These are phyloP conservation scores for Eublepharis macularius DNA, from an alignment of 2,113 vertebrate species.

Conservation along the genomic window DNA sequence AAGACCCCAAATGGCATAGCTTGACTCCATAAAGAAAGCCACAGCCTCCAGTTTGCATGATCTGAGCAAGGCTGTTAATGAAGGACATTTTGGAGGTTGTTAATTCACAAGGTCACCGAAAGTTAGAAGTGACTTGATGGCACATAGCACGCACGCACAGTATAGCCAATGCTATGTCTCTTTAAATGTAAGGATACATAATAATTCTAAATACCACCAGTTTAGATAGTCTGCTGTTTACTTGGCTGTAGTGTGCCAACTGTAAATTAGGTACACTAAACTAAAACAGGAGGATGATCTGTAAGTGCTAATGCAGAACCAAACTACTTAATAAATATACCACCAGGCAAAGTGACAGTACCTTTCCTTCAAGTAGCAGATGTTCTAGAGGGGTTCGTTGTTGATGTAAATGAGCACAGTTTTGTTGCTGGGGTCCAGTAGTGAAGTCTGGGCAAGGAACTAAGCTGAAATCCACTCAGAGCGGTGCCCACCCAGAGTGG, in stretches of 20 bases:
- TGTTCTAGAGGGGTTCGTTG: neutral
- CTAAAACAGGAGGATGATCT: neutral
- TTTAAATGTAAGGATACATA: too few species aligned
- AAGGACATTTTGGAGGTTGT: too few species aligned
- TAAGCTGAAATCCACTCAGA: neutral
- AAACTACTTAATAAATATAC: neutral
- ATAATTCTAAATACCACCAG: too few species aligned
- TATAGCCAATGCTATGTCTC: too few species aligned
- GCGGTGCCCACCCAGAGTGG: too few species aligned
- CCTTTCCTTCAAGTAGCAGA: neutral
- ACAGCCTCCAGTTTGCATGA: neutral
- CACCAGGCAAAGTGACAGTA: neutral
- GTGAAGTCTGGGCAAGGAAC: neutral
- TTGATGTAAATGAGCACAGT: neutral
- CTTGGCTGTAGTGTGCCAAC: too few species aligned
- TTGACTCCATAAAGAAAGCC: too few species aligned
- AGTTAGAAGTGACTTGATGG: too few species aligned
- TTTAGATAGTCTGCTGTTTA: too few species aligned
- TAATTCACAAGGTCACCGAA: too few species aligned
- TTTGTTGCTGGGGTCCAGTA: neutral
- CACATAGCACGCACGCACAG: neutral
- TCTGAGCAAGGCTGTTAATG: too few species aligned
- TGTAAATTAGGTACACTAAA: neutral
- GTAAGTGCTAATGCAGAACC: neutral
- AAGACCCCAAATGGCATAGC: too few species aligned